Base-by-base conservation (phyloP, 2,888 invertebrate genomes). In the Unio pictorum region DNA sequence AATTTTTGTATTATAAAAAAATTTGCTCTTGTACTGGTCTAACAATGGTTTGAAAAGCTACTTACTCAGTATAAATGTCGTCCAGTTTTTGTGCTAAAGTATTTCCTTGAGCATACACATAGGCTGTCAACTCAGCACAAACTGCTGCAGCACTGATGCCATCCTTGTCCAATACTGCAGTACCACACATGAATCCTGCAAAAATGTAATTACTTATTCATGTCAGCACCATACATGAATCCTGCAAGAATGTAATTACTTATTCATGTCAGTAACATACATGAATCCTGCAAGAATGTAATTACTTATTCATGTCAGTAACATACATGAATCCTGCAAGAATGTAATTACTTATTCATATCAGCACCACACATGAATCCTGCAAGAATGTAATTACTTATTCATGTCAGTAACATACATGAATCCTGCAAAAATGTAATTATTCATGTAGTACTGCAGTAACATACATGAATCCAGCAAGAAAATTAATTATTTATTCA, bases 321-420 rank as follows among this genome's bases (percentile, higher is more conserved):
- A 95, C 94, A 87, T 95, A 95, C 98, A 99, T 98, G 88, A 95
- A 99, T 0, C 98, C 91, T 90, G 75, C n/a, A 15, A 63, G 17
- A 63, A 61, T 17, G 23, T 18, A 23, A 45, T 45, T 30, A 30
- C 30, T 7, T 6, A 30, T 30, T 30, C 5, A 30, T 30, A 6
- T 30, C 5, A 97, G 92, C 5, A 98, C 96, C 94, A 87, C 95
- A 95, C 98, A 99, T 98, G 88, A 95, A 99, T 0, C 98, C 91
- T 90, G 75, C n/a, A 8, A 62, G 17, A 62, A 61, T 1, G 18
- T 15, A 34, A 30, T 30, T 30, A 30, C 5, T 30, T 30, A 30
- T 30, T 30, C 30, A 30, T 30, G 30, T 30, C 91, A 4, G 93
- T 92, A n/a, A 95, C 94, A 87, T 95, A 95, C 98, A 99, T 98